phyloP scores from a whole-genome alignment of 2,888 invertebrate genomes.

The Steinernema hermaphroditum region DNA sequence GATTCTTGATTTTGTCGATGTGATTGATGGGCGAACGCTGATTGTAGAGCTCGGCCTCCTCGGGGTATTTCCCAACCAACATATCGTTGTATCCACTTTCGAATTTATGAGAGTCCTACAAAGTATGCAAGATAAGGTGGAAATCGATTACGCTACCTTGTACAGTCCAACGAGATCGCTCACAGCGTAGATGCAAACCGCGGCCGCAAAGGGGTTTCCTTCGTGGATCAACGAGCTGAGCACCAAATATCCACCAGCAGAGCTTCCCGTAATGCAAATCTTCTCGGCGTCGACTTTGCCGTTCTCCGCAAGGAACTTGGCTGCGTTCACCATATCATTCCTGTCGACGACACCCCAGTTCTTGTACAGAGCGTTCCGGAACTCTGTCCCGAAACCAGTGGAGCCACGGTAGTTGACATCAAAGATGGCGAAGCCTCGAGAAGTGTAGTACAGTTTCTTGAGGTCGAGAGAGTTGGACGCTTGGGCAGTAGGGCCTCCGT shows the following conservation, averaged over 20 bases:
- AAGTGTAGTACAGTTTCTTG: slow-evolving; percentile 66
- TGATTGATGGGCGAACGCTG: slow-evolving; percentile 60
- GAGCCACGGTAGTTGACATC: slow-evolving; percentile 70
- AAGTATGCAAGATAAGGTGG: neutral
- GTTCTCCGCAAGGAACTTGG: slow-evolving; percentile 50
- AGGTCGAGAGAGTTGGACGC: slow-evolving; percentile 63
- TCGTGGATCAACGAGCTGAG: slow-evolving; percentile 49
- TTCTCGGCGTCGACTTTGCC: slow-evolving; percentile 65
- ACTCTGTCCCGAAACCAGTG: slow-evolving; percentile 68
- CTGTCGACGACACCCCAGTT: slow-evolving; percentile 68
- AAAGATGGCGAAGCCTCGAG: slow-evolving; percentile 69
- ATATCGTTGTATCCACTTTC: slow-evolving; percentile 68
- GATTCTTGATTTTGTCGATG: slow-evolving; percentile 66
- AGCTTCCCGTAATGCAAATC: slow-evolving; percentile 68
- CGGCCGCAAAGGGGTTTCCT: slow-evolving; percentile 67
- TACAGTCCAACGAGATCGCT: slow-evolving; percentile 67
- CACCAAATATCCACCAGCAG: slow-evolving; percentile 66
- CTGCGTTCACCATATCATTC: slow-evolving; percentile 68
- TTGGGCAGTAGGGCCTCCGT: slow-evolving; percentile 69
- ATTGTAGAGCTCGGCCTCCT: slow-evolving; percentile 51
- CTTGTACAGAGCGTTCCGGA: slow-evolving; percentile 63
- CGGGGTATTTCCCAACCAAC: slow-evolving; percentile 64
- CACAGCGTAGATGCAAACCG: slow-evolving; percentile 68
- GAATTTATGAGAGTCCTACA: slow-evolving; percentile 67
- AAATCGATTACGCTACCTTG: slow-evolving; percentile 32